phyloP scores from a whole-genome alignment of 2,888 invertebrate species.

The Acronicta alni region DNA sequence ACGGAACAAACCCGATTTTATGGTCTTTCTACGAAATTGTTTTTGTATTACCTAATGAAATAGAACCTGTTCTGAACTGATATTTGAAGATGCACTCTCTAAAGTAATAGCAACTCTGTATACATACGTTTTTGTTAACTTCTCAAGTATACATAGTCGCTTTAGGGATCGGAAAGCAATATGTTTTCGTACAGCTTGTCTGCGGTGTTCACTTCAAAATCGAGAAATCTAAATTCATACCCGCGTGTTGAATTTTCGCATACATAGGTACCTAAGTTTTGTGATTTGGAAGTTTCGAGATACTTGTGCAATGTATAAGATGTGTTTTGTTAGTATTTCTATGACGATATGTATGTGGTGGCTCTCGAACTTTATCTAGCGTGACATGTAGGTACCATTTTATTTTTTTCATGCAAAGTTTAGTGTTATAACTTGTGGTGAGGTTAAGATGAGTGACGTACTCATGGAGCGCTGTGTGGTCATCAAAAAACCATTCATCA shows the following conservation, averaged over 20 bases:
- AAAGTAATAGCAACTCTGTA: too few species aligned
- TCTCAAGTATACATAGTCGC: slow-evolving; percentile 15
- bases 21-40: slow-evolving; percentile 20
- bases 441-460: slow-evolving; percentile 5
- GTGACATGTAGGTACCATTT: background rate
- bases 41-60: slow-evolving; percentile 15
- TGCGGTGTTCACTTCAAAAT: background rate
- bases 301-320: slow-evolving; percentile 15
- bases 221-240: background rate
- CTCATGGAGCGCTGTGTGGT: slow-evolving; percentile 1
- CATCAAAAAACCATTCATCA: slow-evolving; percentile 13
- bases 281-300: too few species aligned
- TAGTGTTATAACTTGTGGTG: background rate
- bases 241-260: slow-evolving; percentile 1
- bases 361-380: slow-evolving; percentile 38
- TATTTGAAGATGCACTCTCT: background rate
- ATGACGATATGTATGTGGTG: slow-evolving; percentile 49
- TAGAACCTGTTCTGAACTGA: slow-evolving; percentile 8
- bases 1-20: background rate
- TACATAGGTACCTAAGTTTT: background rate
- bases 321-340: slow-evolving; percentile 29
- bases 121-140: too few species aligned
- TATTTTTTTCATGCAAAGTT: background rate
- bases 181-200: background rate
- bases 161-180: slow-evolving; percentile 29